Conservation (phyloP, 1,140 invertebrate species). For the Bombus confusus region DNA sequence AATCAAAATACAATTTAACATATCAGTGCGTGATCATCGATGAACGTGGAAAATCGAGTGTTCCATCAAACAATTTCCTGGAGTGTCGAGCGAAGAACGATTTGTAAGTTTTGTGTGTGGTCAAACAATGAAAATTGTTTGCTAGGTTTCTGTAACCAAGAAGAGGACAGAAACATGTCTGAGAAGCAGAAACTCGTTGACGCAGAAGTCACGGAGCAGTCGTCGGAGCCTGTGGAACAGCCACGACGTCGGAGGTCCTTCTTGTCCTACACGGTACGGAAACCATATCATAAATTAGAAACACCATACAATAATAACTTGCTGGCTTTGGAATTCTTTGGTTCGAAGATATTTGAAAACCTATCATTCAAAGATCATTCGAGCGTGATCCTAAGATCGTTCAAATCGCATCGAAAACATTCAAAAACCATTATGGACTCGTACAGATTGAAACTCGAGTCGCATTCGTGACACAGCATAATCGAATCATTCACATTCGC, state of each 20-base stretch:
- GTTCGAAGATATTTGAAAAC: neutral
- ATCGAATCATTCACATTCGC: too few species aligned
- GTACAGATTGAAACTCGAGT: too few species aligned
- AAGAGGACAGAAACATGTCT: constrained; percentile 54
- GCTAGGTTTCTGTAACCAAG: constrained; percentile 61
- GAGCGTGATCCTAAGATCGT: too few species aligned
- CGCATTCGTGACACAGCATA: too few species aligned
- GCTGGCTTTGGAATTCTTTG: neutral
- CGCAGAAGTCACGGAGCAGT: constrained; percentile 30
- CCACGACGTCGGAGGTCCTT: too few species aligned
- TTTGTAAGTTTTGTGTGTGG: constrained; percentile 60
- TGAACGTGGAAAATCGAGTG: neutral
- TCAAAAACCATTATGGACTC: neutral
- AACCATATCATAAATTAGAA: neutral
- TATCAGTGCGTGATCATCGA: neutral
- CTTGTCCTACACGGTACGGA: too few species aligned
- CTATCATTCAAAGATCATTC: neutral
- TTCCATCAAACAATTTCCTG: neutral
- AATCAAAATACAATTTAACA: neutral
- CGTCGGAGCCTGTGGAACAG: constrained; percentile 13
- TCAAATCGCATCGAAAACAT: neutral
- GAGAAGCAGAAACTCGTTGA: constrained; percentile 49
- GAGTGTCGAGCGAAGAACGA: constrained; percentile 2
- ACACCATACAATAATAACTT: too few species aligned
- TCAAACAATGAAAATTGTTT: too few species aligned